Evolutionary conservation across 2,888 invertebrate genomes (phyloP).

Genomic region (Watsonalla binaria): DNA sequence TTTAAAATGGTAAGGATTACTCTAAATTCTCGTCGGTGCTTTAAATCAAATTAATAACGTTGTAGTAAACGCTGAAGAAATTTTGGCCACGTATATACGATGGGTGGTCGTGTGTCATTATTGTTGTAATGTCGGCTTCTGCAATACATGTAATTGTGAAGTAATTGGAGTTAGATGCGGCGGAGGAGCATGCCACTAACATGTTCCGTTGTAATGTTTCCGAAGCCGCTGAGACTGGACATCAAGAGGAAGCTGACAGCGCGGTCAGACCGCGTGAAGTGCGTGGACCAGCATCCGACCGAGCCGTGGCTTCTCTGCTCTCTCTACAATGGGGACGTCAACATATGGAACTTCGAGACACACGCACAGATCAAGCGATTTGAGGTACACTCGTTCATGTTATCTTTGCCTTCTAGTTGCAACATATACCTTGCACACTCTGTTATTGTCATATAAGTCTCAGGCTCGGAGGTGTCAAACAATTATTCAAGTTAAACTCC

Average conservation of each 20-base stretch:
- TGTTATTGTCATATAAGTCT: not conserved
- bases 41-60: conserved; percentile 9
- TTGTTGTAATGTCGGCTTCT: conserved; percentile 50
- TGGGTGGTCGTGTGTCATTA: conserved; percentile 50
- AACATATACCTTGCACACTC: not conserved
- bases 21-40: conserved; percentile 20
- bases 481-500: not conserved
- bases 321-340: conserved; percentile 98
- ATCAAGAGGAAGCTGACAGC: conserved; percentile 98
- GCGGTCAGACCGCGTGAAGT: conserved; percentile 98
- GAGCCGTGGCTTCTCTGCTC: conserved; percentile 99
- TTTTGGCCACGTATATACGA: conserved; percentile 39
- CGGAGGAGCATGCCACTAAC: conserved; percentile 17
- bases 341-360: conserved; percentile 99
- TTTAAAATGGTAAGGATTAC: conserved; percentile 62
- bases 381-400: conserved; percentile 76
- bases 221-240: conserved; percentile 95
- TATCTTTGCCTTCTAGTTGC: not conserved
- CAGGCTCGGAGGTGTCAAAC: too few relatives aligned
- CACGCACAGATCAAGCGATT: conserved; percentile 92
- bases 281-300: conserved; percentile 97
- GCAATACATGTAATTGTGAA: conserved; percentile 30
- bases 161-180: conserved; percentile 27
- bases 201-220: conserved; percentile 42
- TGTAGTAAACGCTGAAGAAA: conserved; percentile 9